These are phyloP conservation scores for Trematomus bernacchii DNA, from an alignment of 2,797 vertebrate species.

Conservation along the genomic window DNA sequence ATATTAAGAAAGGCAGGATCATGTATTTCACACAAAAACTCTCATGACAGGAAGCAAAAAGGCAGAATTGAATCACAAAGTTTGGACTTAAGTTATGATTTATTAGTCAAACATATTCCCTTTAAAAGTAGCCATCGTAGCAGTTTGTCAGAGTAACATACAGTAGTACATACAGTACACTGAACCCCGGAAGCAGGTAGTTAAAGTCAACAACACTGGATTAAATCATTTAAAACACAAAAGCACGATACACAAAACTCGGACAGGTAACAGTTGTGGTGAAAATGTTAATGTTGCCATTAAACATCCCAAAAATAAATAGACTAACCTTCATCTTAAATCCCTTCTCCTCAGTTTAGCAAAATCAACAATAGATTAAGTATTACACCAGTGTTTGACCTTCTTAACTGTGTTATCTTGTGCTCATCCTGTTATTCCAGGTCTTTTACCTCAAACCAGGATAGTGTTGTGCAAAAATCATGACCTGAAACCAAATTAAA, in stretches of 20 bases:
- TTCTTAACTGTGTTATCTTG: slow-evolving; percentile 1
- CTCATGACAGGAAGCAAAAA: neutral
- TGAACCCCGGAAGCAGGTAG: neutral
- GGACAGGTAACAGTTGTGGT: neutral
- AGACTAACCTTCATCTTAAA: neutral
- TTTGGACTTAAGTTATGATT: slow-evolving; percentile 34
- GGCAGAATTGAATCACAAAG: neutral
- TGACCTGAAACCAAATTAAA: neutral
- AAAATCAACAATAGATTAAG: neutral
- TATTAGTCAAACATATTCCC: slow-evolving; percentile 61
- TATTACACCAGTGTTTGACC: slow-evolving; percentile 11
- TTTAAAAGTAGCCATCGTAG: slow-evolving; percentile 39
- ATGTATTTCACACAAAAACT: neutral
- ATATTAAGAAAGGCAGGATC: too few species aligned
- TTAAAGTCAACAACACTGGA: neutral
- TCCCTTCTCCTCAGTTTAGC: neutral
- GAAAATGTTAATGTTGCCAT: slow-evolving; percentile 19
- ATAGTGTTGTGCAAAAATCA: neutral
- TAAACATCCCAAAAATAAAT: neutral
- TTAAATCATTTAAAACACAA: slow-evolving; percentile 9
- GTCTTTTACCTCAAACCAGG: neutral
- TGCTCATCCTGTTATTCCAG: neutral
- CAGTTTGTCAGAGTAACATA: slow-evolving; percentile 22
- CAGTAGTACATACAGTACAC: slow-evolving; percentile 4
- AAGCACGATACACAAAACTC: neutral